Evolutionary conservation across 2,797 vertebrate species (phyloP), one percentile per base, ranked within the genome.

Genomic region (Eulemur coronatus): DNA sequence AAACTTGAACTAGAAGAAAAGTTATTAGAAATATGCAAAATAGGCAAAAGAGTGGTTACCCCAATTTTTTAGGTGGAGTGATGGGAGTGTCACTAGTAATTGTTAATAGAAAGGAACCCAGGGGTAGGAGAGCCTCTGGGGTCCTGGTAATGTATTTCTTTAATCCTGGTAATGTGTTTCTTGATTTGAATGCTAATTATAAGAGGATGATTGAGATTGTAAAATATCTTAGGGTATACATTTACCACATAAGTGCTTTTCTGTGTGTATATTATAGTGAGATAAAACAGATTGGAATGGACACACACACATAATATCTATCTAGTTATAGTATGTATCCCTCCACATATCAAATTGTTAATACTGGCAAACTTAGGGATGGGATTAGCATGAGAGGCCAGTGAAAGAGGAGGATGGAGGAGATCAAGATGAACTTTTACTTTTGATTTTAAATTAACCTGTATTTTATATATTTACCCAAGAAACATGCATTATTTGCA

Each of bases 361-460:
- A 55, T 35, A 33, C 12, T 18, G 12, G 30, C 50, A 50, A 84
- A 43, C 38, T 89, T 35, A 94, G 20, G 26, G 4, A 72, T 61
- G 17, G 5, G 1, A 92, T 1, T 17, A 59, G 5, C 30, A 85
- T 7, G 18, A 46, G 10, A 24, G 59, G 6, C 73, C 4, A 84
- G 0, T 76, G 73, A 92, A 15, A 82, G 10, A 89, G 30, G 41
- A 82, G 61, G 33, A 85, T 86, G 26, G 65, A 43, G 28, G 1
- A 46, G 0, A 75, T 73, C 7, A 85, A 97, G 10, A n/a, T 41
- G 20, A 73, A 73, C 50, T 75, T 84, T 76, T 63, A 91, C 24
- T 92, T 89, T 84, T 52, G 13, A 61, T 48, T 88, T 85, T 95
- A 96, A 88, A 95, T 67, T 46, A 52, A 75, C 72, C 22, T 87